Evolutionary conservation across 2,888 invertebrate species (phyloP).

Genomic region (Trachelus stipa): DNA sequence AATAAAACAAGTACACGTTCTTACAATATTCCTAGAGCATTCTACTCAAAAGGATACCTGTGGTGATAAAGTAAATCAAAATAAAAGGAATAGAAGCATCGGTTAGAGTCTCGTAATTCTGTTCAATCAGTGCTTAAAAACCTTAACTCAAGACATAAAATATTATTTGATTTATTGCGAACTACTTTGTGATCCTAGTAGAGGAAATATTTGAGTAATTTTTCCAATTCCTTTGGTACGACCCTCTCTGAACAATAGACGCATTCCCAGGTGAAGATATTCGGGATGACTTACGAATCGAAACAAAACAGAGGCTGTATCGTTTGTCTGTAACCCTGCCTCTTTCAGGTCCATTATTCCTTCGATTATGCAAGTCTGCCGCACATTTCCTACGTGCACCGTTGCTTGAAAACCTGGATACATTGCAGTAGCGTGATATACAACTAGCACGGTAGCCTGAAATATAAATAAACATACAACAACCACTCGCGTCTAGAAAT

Average conservation of each 20-base stretch:
- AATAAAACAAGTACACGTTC: neutral
- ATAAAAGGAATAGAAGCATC: neutral
- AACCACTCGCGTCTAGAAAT: neutral
- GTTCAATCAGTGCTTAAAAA: neutral
- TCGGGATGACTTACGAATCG: slow-evolving; percentile 91
- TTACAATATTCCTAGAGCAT: neutral
- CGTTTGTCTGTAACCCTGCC: slow-evolving; percentile 81
- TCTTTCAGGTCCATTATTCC: slow-evolving; percentile 77
- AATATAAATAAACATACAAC: slow-evolving; percentile 50
- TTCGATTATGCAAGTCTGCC: slow-evolving; percentile 93
- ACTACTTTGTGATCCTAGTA: slow-evolving; percentile 43
- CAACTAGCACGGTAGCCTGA: slow-evolving; percentile 88
- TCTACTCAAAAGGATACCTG: neutral
- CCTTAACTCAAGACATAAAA: neutral
- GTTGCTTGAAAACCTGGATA: slow-evolving; percentile 90
- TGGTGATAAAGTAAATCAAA: neutral
- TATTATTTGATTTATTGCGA: slow-evolving; percentile 18
- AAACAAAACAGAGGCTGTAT: slow-evolving; percentile 88
- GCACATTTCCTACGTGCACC: slow-evolving; percentile 94
- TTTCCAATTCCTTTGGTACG: slow-evolving; percentile 88
- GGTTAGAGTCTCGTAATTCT: neutral
- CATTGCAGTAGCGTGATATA: slow-evolving; percentile 89
- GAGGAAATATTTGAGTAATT: slow-evolving; percentile 80
- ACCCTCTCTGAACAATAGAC: slow-evolving; percentile 86
- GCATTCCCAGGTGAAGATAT: slow-evolving; percentile 82